A percentile compares a stretch with the other conserved stretches of the same genome.
phyloP scores from a whole-genome alignment of 2,888 invertebrate genomes.

The Agonopterix alstromeriana region DNA sequence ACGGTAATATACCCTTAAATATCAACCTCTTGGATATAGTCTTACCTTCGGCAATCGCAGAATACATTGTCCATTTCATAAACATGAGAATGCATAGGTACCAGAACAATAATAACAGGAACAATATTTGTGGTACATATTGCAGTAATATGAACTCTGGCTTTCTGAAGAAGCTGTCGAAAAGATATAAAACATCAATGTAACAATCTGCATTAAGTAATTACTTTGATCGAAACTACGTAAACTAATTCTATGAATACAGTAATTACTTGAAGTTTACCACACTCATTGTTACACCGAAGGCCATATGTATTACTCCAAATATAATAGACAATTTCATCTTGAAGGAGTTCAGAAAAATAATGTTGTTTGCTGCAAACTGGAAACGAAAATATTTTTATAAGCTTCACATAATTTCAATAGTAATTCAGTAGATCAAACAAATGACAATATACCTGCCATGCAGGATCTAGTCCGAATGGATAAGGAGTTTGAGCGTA shows the following conservation, averaged over 20 bases:
- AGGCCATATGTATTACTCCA: conserved; percentile 84
- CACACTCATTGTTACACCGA: conserved; percentile 81
- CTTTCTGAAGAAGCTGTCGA: conserved; percentile 63
- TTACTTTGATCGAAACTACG: conserved; percentile 19
- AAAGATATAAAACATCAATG: conserved; percentile 1
- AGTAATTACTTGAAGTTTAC: conserved; percentile 78
- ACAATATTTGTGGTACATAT: conserved; percentile 83
- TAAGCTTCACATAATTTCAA: neutral
- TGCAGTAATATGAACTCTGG: conserved; percentile 74
- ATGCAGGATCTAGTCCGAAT: conserved; percentile 83
- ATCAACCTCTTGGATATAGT: neutral
- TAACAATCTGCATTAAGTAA: neutral
- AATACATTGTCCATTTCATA: conserved; percentile 82
- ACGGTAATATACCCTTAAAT: too few relatives aligned
- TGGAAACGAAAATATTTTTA: conserved; percentile 31
- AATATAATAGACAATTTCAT: conserved; percentile 85
- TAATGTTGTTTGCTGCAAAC: conserved; percentile 80
- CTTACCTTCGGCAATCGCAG: conserved; percentile 51
- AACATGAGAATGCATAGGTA: conserved; percentile 81
- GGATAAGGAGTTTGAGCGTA: conserved; percentile 77
- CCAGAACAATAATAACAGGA: conserved; percentile 81
- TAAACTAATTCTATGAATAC: conserved; percentile 66
- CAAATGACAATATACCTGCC: conserved; percentile 67
- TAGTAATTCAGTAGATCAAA: neutral
- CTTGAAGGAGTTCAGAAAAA: conserved; percentile 84